These are phyloP conservation scores for Galerucella nymphaeae DNA, from an alignment of 2,888 invertebrate genomes.

Conservation along the genomic window DNA sequence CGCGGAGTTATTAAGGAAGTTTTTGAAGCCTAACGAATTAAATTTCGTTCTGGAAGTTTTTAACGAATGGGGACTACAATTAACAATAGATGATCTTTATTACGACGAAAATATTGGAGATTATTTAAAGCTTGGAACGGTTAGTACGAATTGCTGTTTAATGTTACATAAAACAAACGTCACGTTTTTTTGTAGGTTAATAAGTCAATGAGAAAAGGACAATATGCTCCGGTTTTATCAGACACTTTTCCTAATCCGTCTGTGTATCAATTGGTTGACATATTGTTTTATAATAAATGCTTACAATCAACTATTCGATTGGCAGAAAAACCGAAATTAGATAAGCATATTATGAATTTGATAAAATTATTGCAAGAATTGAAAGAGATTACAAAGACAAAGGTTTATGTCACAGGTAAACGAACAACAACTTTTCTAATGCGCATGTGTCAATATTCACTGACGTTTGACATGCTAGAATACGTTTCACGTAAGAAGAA, in stretches of 20 bases:
- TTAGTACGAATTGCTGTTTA: constrained; percentile 16
- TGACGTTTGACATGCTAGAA: no score
- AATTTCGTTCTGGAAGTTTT: constrained; percentile 43
- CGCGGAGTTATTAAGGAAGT: constrained; percentile 44
- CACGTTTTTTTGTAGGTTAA: constrained; percentile 8
- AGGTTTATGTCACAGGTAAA: constrained; percentile 48
- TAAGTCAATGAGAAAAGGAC: constrained; percentile 1
- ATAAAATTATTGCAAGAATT: constrained; percentile 37
- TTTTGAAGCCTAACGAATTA: constrained; percentile 42
- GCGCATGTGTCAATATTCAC: no score
- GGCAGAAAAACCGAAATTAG: constrained; percentile 20
- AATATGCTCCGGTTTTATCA: background rate
- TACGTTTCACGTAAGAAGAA: no score
- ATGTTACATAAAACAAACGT: background rate
- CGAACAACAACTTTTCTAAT: no score
- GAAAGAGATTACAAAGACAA: constrained; percentile 44
- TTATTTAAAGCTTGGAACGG: constrained; percentile 20
- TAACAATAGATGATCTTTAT: constrained; percentile 1
- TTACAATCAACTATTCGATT: constrained; percentile 30
- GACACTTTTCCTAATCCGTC: constrained; percentile 40
- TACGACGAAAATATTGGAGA: constrained; percentile 15
- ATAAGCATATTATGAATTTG: constrained; percentile 31
- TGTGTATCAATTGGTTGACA: constrained; percentile 46
- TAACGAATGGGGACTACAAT: constrained; percentile 32
- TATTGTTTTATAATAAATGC: constrained; percentile 49